These are phyloP conservation scores for Scaptodrosophila latifasciaeformis DNA, from an alignment of 2,888 invertebrate genomes.

Conservation along the genomic window DNA sequence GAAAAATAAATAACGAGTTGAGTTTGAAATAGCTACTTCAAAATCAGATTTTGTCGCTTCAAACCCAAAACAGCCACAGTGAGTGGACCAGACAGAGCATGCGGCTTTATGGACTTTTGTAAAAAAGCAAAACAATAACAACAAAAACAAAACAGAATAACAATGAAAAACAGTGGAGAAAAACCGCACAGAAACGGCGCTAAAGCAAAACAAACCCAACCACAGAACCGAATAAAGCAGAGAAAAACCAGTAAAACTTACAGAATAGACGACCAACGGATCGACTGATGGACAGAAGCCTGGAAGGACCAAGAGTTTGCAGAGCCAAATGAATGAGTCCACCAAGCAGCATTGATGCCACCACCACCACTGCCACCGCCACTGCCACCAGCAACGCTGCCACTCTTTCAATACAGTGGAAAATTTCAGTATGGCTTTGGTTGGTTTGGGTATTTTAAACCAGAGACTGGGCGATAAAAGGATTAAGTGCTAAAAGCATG, in stretches of 20 bases:
- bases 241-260: neutral
- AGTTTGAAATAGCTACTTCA: too few relatives aligned
- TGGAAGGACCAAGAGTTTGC: too few relatives aligned
- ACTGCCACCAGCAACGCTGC: conserved; percentile 1
- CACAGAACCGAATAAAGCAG: neutral
- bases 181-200: conserved; percentile 1
- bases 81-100: neutral
- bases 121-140: conserved; percentile 14
- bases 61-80: neutral
- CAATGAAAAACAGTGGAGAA: conserved; percentile 11
- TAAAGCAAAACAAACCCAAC: neutral
- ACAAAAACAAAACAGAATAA: conserved; percentile 8
- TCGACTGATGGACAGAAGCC: too few relatives aligned
- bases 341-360: too few relatives aligned
- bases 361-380: too few relatives aligned
- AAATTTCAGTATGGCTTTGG: too few relatives aligned
- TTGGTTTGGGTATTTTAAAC: conserved; percentile 1
- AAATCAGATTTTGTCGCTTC: conserved; percentile 35
- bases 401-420: too few relatives aligned
- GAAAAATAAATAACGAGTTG: too few relatives aligned
- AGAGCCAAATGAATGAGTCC: too few relatives aligned
- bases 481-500: conserved; percentile 61
- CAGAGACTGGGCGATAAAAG: conserved; percentile 43
- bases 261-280: too few relatives aligned
- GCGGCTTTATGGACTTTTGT: conserved; percentile 38